These are phyloP conservation scores for Terebella lapidaria DNA, from an alignment of 2,888 invertebrate genomes.

Conservation along the genomic window DNA sequence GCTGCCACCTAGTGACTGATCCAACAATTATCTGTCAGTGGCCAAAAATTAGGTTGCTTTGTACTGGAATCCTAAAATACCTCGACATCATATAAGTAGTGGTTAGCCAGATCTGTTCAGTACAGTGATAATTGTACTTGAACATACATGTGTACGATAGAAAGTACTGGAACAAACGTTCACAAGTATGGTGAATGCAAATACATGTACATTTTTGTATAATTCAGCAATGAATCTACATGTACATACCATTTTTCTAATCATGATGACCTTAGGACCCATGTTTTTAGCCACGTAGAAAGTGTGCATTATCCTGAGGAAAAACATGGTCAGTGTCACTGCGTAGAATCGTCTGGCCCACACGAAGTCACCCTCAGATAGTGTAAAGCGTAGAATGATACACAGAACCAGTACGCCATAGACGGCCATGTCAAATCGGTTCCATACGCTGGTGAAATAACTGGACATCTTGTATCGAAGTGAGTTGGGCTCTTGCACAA, in stretches of 20 bases:
- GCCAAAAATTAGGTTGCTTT: too few relatives aligned
- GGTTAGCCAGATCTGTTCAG: too few relatives aligned
- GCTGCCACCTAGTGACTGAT: too few relatives aligned
- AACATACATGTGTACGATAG: too few relatives aligned
- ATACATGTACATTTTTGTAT: too few relatives aligned
- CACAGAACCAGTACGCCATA: constrained; percentile 41
- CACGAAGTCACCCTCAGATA: constrained; percentile 29
- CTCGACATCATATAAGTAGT: too few relatives aligned
- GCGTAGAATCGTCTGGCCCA: constrained; percentile 45
- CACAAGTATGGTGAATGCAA: too few relatives aligned
- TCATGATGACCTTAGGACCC: constrained; percentile 54
- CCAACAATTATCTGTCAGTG: too few relatives aligned
- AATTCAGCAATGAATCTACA: too few relatives aligned
- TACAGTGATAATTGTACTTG: too few relatives aligned
- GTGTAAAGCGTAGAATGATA: constrained; percentile 37
- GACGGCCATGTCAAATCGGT: constrained; percentile 43
- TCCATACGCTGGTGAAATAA: constrained; percentile 48
- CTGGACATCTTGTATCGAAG: constrained; percentile 35
- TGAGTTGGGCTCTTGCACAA: constrained; percentile 36
- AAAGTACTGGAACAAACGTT: too few relatives aligned
- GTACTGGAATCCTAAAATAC: too few relatives aligned
- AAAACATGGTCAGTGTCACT: constrained; percentile 44
- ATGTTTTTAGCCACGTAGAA: constrained; percentile 49
- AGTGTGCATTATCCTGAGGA: constrained; percentile 46
- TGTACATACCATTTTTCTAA: constrained; percentile 47